Evolutionary conservation across 2,888 invertebrate species (phyloP).

Genomic region (Tenthredo notha): DNA sequence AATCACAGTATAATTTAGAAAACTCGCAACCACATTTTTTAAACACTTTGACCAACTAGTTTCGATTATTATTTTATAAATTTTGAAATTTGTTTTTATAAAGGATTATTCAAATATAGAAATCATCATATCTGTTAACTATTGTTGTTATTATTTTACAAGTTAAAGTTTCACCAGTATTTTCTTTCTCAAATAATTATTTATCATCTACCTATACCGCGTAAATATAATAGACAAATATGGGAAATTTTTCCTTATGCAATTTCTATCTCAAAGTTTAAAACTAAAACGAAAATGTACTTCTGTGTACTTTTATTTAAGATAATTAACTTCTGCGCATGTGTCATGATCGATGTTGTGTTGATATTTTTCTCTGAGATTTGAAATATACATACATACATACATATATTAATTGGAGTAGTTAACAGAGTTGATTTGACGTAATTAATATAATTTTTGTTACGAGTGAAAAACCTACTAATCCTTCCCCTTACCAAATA

Average conservation of each 20-base stretch:
- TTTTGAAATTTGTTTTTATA: slow-evolving; percentile 1
- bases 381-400: slow-evolving; percentile 33
- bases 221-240: slow-evolving; percentile 18
- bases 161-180: not conserved
- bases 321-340: slow-evolving; percentile 50
- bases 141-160: slow-evolving; percentile 15
- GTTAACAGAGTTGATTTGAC: slow-evolving; percentile 62
- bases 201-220: slow-evolving; percentile 1
- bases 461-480: slow-evolving; percentile 61
- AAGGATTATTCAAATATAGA: slow-evolving; percentile 35
- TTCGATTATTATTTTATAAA: slow-evolving; percentile 11
- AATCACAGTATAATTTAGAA: not conserved
- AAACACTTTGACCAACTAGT: not conserved
- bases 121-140: slow-evolving; percentile 43
- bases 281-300: not conserved
- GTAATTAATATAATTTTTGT: slow-evolving; percentile 61
- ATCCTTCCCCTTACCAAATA: slow-evolving; percentile 57
- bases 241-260: not conserved
- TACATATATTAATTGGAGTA: slow-evolving; percentile 52
- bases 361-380: slow-evolving; percentile 36
- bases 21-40: not conserved
- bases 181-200: not conserved
- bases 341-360: slow-evolving; percentile 53
- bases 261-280: not conserved
- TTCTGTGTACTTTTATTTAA: slow-evolving; percentile 8